These are phyloP conservation scores for Vanacampus margaritifer DNA, from an alignment of 2,113 vertebrate species.

Conservation along the genomic window DNA sequence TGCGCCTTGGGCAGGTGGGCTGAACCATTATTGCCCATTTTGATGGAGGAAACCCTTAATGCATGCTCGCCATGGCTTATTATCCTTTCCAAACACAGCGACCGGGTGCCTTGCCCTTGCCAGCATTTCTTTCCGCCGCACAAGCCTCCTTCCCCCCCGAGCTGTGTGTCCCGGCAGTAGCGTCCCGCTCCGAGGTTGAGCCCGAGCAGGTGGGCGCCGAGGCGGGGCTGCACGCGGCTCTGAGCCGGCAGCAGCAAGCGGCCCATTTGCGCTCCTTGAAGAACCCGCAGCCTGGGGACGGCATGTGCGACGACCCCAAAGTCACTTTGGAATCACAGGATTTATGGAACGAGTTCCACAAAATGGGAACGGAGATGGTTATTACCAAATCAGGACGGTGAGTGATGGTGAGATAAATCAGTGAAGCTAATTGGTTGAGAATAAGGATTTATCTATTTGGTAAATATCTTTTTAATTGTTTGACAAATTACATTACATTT, in stretches of 20 bases:
- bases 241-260: conserved; percentile 79
- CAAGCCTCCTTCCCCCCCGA: conserved; percentile 85
- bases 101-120: conserved; percentile 83
- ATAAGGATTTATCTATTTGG: too few relatives aligned
- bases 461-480: not conserved
- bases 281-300: conserved; percentile 80
- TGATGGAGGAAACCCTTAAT: conserved; percentile 89
- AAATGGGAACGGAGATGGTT: conserved; percentile 97
- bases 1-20: not conserved
- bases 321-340: conserved; percentile 91
- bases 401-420: conserved; percentile 8
- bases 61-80: conserved; percentile 88
- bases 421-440: not conserved
- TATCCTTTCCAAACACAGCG: conserved; percentile 86
- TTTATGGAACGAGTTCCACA: conserved; percentile 95
- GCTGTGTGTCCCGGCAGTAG: conserved; percentile 75
- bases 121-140: conserved; percentile 80
- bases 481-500: not conserved
- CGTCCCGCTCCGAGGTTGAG: conserved; percentile 76
- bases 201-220: conserved; percentile 76
- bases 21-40: conserved; percentile 57
- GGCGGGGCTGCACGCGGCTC: conserved; percentile 79
- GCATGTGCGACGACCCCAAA: conserved; percentile 87
- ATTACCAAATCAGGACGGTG: conserved; percentile 98
- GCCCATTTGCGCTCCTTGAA: conserved; percentile 76